A percentile compares a stretch with the other conserved stretches of the same genome.
These are phyloP conservation scores for Steatornis caripensis DNA, from an alignment of 2,113 vertebrate species.

Conservation along the genomic window DNA sequence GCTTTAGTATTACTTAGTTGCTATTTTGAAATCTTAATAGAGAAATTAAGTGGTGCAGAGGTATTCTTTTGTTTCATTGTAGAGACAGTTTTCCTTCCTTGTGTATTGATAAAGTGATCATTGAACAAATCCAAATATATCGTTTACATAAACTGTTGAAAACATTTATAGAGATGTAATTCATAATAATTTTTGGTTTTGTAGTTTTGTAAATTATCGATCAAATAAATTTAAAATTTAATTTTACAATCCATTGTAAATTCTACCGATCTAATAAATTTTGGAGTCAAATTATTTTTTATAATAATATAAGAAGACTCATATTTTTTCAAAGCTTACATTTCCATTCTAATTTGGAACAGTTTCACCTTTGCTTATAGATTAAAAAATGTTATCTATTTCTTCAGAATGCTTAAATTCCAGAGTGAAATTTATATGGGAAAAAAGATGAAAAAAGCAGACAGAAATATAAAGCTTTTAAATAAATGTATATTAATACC, in stretches of 20 bases:
- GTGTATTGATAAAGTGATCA: not conserved
- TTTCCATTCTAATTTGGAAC: not conserved
- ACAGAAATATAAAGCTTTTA: not conserved
- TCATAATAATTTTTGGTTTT: not conserved
- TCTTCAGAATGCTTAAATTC: not conserved
- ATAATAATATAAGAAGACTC: not conserved
- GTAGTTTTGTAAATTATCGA: not conserved
- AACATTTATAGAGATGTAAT: not conserved
- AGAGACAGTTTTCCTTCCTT: not conserved
- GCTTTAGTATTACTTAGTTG: not conserved
- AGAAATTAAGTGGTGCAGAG: not conserved
- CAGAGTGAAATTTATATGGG: not conserved
- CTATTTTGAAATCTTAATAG: not conserved
- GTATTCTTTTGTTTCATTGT: not conserved
- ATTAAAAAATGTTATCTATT: not conserved
- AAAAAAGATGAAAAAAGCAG: not conserved
- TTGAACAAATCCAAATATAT: not conserved
- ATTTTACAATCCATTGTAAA: not conserved
- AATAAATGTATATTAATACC: slow-evolving; percentile 4
- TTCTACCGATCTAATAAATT: not conserved
- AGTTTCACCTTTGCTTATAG: not conserved
- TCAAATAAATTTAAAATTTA: not conserved
- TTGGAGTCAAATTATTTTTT: not conserved
- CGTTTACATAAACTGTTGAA: not conserved
- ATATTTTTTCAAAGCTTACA: not conserved